Base-by-base conservation (phyloP, 1,140 invertebrate genomes). In the Oscheius sp. region DNA sequence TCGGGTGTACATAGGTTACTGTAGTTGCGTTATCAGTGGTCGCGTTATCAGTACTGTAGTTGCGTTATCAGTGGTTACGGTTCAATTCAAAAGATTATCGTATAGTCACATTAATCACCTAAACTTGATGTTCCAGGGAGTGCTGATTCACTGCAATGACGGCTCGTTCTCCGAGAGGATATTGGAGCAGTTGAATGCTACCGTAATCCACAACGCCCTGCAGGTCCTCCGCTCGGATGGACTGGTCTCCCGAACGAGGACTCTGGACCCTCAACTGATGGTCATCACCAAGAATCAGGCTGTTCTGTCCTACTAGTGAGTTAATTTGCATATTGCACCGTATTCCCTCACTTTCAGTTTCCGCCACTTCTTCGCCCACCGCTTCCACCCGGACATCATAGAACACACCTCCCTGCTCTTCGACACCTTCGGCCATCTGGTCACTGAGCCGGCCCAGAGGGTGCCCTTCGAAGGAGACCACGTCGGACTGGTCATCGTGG, bases 341-440 rank as follows among this genome's bases (percentile, higher is more conserved):
- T n/a, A 68, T 34, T n/a, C n/a, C n/a, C n/a, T n/a, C 46, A 65
- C 15, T 80, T 79, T 58, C 65, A 79, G 78, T 36, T 79, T 72
- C 62, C 79, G 78, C 38, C 79, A 80, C 66, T 79, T 80, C 73
- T 79, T 79, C 77, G 61, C 79, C 29, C 78, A 79, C 64, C 70
- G 65, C 7, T 79, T 70, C 68, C 79, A 77, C 23, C 63, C 62
- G 1, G 76, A 77, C 38, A 61, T 79, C 13, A 61, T 79, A 23
- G 67, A 77, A n/a, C 29, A 46, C 31, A 73, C 61, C 2, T 42
- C 38, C 10, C 61, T 75, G 4, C n/a, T 66, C 10, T 18, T 74
- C 18, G 45, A 26, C 23, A 20, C 49, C 4, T 55, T 55, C 28
- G 15, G 15, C 7, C n/a, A 75, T 3, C 38, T 42, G n/a, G 13